Evolutionary conservation across 1,140 invertebrate species (phyloP), one percentile per base, ranked within the genome.

Genomic region (Melipona quadrifasciata): DNA sequence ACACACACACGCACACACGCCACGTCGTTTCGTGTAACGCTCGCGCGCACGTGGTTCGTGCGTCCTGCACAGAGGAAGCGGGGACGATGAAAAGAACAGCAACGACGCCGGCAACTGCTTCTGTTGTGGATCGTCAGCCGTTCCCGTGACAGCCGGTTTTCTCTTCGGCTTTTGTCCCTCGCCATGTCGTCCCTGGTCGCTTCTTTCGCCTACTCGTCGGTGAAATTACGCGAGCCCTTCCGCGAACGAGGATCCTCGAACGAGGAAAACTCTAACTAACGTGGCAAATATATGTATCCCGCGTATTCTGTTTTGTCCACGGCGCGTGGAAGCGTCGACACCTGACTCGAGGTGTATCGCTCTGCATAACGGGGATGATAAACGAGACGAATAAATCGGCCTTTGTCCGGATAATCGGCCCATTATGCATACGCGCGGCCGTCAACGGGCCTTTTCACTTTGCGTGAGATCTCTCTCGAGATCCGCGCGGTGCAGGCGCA

Each of bases 101-200:
- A 68, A 47, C 76, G 70, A 53, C 81, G 31, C 31, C 31, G 31
- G 31, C 31, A 8, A 8, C 64, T 72, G 34, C 82, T 84, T 84
- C 57, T 79, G 27, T 39, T 34, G 74, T 78, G 17, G 82, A 84
- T 64, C 65, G 76, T 84, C 82, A 77, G 82, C 47, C 55, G 57
- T 27, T 79, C 58, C 72, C 67, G 75, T 61, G 55, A 71, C 67
- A 53, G 82, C 27, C 75, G 75, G 65, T 53, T 76, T 58, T 67
- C 82, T 84, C 71, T 84, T 79, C 72, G 79, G 57, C 82, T 79
- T 79, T 84, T 64, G 75, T 79, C 75, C 55, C 64, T 55, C 82
- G 75, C 75, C 79, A 79, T 39, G 82, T 79, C 55, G 75, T 61
- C 67, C 24, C 67, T 10, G n/a, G 39, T 67, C 21, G 71, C 55